These are phyloP conservation scores for Spea bombifrons DNA, from an alignment of 2,113 vertebrate genomes.

Conservation along the genomic window DNA sequence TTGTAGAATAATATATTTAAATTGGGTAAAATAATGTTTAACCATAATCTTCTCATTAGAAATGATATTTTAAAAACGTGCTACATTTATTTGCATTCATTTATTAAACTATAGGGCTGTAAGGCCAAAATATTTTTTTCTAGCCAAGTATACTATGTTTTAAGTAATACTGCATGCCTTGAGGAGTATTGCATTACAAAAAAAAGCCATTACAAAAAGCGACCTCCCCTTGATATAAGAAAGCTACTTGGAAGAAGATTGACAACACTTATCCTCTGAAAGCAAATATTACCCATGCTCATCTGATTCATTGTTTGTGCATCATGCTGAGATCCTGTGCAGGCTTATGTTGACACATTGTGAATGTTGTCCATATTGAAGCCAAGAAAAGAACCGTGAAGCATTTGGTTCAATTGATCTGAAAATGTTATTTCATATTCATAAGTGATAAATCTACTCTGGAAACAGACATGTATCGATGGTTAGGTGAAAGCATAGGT, in stretches of 20 bases:
- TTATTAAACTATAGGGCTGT: too few species aligned
- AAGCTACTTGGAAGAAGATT: constrained; percentile 23
- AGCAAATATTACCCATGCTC: constrained; percentile 21
- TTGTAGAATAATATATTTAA: too few species aligned
- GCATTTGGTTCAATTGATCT: constrained; percentile 32
- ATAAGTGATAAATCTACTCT: constrained; percentile 11
- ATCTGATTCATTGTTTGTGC: constrained; percentile 24
- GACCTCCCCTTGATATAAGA: constrained; percentile 26
- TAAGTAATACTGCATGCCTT: background rate
- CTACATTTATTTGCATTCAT: too few species aligned
- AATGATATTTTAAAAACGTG: too few species aligned
- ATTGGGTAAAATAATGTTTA: too few species aligned
- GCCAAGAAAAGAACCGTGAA: background rate
- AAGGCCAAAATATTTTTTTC: too few species aligned
- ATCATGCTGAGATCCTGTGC: constrained; percentile 1
- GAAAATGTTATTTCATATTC: constrained; percentile 22
- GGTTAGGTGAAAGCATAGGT: too few species aligned
- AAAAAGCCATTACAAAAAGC: background rate
- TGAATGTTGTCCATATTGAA: constrained; percentile 22
- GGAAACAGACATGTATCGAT: too few species aligned
- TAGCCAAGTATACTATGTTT: too few species aligned
- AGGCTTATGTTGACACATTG: constrained; percentile 24
- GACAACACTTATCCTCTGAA: constrained; percentile 12
- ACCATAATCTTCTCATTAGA: too few species aligned
- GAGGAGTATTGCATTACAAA: background rate